Percentiles rank a stretch among this genome's conserved stretches.
Conservation (phyloP, 2,113 vertebrate genomes). For the Apodemus speciosus region DNA sequence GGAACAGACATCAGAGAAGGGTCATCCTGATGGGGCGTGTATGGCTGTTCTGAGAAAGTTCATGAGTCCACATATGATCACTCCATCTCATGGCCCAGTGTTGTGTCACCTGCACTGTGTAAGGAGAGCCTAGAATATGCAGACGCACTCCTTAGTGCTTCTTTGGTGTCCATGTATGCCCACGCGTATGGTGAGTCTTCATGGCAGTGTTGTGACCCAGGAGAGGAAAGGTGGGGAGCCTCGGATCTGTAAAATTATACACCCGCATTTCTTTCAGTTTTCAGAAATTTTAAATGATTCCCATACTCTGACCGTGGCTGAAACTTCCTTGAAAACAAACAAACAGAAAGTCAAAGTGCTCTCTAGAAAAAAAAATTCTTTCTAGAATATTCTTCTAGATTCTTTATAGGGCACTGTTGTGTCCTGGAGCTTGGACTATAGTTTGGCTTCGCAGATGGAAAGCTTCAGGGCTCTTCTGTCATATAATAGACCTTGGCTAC, state of each 20-base stretch:
- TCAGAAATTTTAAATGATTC: slow-evolving; percentile 22
- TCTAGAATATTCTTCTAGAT: neutral
- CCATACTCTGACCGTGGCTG: neutral
- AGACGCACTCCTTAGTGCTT: neutral
- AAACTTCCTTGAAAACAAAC: neutral
- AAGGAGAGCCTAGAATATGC: neutral
- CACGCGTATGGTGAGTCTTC: neutral
- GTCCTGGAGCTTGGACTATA: neutral
- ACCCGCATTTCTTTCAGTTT: neutral
- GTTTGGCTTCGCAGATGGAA: neutral
- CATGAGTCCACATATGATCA: neutral
- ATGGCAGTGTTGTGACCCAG: neutral
- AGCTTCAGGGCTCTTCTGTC: neutral
- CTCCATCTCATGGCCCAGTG: neutral
- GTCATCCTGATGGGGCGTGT: neutral
- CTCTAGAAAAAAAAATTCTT: slow-evolving; percentile 45
- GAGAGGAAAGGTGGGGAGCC: too few species aligned
- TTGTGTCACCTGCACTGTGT: neutral
- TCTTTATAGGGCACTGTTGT: neutral
- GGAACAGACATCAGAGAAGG: neutral
- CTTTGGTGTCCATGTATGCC: neutral
- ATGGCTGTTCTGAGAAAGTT: neutral
- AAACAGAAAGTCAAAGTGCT: neutral
- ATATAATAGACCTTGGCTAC: neutral
- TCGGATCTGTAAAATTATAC: neutral